These are phyloP conservation scores for Montipora capitata DNA, from an alignment of 92 coral and sea anemone genomes.

Conservation along the genomic window DNA sequence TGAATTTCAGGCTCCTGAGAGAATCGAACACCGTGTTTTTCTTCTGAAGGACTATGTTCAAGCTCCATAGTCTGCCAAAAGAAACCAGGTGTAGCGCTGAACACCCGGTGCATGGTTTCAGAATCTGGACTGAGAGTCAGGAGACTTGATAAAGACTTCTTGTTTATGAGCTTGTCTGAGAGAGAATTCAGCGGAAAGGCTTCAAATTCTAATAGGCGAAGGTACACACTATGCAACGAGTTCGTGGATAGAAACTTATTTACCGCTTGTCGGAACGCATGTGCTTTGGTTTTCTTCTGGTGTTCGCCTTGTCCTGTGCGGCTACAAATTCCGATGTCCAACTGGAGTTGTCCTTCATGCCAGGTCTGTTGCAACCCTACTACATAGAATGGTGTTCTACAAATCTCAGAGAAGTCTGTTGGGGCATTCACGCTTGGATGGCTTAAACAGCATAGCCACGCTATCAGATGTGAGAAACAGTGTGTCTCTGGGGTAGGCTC, in stretches of 20 bases:
- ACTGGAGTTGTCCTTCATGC: slow-evolving; percentile 92
- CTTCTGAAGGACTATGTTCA: slow-evolving; percentile 46
- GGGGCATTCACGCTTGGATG: slow-evolving; percentile 50
- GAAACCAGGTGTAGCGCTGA: slow-evolving; percentile 87
- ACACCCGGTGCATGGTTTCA: slow-evolving; percentile 90
- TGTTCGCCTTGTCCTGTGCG: slow-evolving; percentile 42
- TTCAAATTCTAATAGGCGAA: slow-evolving; percentile 71
- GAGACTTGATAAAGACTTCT: slow-evolving; percentile 81
- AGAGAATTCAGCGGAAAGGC: slow-evolving; percentile 41
- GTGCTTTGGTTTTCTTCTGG: slow-evolving; percentile 52
- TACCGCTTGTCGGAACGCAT: slow-evolving; percentile 80
- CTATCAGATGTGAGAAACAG: slow-evolving; percentile 74
- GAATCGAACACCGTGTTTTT: slow-evolving; percentile 20
- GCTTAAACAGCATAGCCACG: slow-evolving; percentile 91
- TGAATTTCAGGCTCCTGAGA: slow-evolving; percentile 73
- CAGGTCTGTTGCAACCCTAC: slow-evolving; percentile 93
- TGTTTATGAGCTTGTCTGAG: slow-evolving; percentile 54
- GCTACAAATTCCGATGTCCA: slow-evolving; percentile 84
- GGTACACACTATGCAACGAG: slow-evolving; percentile 80
- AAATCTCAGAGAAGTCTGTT: slow-evolving; percentile 69
- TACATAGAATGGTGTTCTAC: slow-evolving; percentile 88
- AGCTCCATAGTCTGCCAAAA: slow-evolving; percentile 93
- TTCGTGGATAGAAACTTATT: slow-evolving; percentile 93
- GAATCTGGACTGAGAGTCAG: slow-evolving; percentile 89
- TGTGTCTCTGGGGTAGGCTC: slow-evolving; percentile 68